These are phyloP conservation scores for Anagrus nilaparvatae DNA, from an alignment of 1,140 invertebrate species.

Conservation along the genomic window DNA sequence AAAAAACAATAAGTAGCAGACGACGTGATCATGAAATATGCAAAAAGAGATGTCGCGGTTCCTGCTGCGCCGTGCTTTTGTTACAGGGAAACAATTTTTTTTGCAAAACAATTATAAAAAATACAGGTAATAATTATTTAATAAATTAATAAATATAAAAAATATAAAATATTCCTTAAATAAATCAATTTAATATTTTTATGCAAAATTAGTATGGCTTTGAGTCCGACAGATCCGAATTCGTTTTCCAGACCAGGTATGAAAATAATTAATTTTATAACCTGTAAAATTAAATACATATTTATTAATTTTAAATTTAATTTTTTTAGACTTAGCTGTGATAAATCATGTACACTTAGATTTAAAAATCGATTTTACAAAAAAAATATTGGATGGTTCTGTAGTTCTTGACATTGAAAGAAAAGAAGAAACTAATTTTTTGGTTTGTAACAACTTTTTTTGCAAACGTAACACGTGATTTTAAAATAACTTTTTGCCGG, in stretches of 20 bases:
- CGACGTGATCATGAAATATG: no score
- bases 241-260: slow-evolving; percentile 58
- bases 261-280: slow-evolving; percentile 9
- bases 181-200: no score
- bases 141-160: no score
- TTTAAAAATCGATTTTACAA: slow-evolving; percentile 57
- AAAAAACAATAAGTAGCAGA: no score
- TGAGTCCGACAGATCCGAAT: slow-evolving; percentile 54
- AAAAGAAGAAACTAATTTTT: slow-evolving; percentile 43
- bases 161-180: no score
- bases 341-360: slow-evolving; percentile 52
- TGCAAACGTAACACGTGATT: no score
- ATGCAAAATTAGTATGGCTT: slow-evolving; percentile 16
- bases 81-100: no score
- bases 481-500: slow-evolving; percentile 2
- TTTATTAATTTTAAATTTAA: slow-evolving; percentile 20
- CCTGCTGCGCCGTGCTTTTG: no score
- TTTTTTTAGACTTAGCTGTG: slow-evolving; percentile 47
- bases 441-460: no score
- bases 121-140: no score
- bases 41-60: no score
- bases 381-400: slow-evolving; percentile 48
- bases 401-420: slow-evolving; percentile 50
- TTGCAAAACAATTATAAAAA: no score
- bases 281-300: slow-evolving; percentile 7